Evolutionary conservation across 2,888 invertebrate species (phyloP), one percentile per base, ranked within the genome.

Genomic region (Eumacrocentrus americanus): DNA sequence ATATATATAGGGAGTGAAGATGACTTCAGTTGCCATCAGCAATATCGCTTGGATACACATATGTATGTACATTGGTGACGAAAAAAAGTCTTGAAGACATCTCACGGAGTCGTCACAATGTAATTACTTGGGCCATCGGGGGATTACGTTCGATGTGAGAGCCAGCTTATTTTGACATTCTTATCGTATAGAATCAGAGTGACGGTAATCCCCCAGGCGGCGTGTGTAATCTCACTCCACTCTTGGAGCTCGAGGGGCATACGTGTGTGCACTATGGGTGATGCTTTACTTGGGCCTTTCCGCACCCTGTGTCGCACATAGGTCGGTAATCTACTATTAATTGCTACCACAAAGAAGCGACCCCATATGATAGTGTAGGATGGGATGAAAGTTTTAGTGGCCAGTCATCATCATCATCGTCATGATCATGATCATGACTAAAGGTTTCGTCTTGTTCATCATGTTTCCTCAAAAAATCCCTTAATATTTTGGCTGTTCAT

Each of bases 141-240:
- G 69, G 74, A 76, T 76, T 74, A 74, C 70, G 70, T 66, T 62
- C 60, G 65, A 65, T 65, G 65, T 60, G 69, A 70, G 70, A 73
- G 68, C 68, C 72, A 71, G 76, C 77, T 78, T 78, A 78, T 80
- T 79, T 78, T 78, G 77, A 79, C 78, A 79, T 79, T 79, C 79
- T 79, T 79, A 80, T 80, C 79, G 74, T 67, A 46, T 14, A 73
- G 73, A 78, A 77, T 78, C 78, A 72, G 75, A 78, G 76, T 74
- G 75, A 69, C 20, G 71, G 75, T 78, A 78, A 79, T 78, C 78
- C 77, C 76, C 70, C 71, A 74, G 75, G 73, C 75, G 72, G 75
- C 71, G 75, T 70, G 69, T 74, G 75, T 78, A 77, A 78, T 79
- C 77, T 76, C 73, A 64, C 69, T 69, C 72, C 71, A 67, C 55